A percentile compares a stretch with the other conserved stretches of the same genome.
Conservation (phyloP, 2,888 invertebrate species). For the Eupithecia tripunctaria region DNA sequence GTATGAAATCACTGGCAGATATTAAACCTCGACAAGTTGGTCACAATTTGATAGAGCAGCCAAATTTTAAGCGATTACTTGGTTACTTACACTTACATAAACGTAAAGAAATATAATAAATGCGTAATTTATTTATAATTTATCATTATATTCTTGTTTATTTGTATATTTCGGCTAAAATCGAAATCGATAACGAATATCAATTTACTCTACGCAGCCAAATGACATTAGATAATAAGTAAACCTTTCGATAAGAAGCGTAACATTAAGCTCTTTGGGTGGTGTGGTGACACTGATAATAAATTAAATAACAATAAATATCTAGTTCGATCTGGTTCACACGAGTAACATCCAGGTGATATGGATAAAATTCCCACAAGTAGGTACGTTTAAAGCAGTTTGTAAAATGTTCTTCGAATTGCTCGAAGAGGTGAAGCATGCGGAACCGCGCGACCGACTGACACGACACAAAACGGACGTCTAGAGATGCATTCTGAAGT, state of each 20-base stretch:
- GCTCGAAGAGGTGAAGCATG: conserved; percentile 59
- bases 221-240: conserved; percentile 20
- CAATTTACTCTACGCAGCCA: background rate
- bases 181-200: conserved; percentile 6
- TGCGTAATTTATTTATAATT: background rate
- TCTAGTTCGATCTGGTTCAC: conserved; percentile 19
- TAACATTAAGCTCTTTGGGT: conserved; percentile 31
- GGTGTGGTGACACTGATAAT: conserved; percentile 30
- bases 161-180: background rate
- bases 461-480: conserved; percentile 60
- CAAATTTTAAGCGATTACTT: background rate
- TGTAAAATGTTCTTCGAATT: conserved; percentile 61
- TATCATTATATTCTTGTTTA: background rate
- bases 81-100: background rate
- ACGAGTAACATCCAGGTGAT: conserved; percentile 7
- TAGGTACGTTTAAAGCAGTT: conserved; percentile 7
- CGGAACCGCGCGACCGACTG: conserved; percentile 75
- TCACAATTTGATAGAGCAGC: background rate
- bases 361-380: conserved; percentile 14
- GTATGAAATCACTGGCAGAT: conserved; percentile 31
- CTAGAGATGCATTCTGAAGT: conserved; percentile 46
- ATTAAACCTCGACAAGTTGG: conserved; percentile 2
- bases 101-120: background rate
- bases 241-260: conserved; percentile 37
- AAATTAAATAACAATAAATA: conserved; percentile 23